Evolutionary conservation across 1,140 invertebrate genomes (phyloP).

Genomic region (Phymastichus coffea): DNA sequence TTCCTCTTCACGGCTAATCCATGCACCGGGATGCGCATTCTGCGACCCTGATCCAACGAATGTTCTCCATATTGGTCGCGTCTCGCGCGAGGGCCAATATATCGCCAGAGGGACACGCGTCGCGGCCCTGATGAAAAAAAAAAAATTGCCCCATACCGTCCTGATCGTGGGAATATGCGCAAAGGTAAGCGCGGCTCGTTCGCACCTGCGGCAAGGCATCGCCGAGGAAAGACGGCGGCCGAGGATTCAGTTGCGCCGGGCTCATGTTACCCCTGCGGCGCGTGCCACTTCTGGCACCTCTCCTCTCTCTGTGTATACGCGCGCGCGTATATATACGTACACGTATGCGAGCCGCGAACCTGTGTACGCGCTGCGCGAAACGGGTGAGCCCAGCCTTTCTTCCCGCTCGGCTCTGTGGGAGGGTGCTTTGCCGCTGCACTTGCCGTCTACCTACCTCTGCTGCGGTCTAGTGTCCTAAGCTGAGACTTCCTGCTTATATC

Average conservation of each 20-base stretch:
- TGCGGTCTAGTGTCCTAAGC: slow-evolving; percentile 35
- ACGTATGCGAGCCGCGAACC: too few species aligned
- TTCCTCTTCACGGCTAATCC: background rate
- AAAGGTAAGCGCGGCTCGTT: slow-evolving; percentile 18
- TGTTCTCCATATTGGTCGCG: slow-evolving; percentile 3
- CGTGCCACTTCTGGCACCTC: slow-evolving; percentile 17
- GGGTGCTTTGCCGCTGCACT: too few species aligned
- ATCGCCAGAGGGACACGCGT: too few species aligned
- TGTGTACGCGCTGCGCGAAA: background rate
- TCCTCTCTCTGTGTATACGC: too few species aligned
- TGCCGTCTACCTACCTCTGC: slow-evolving; percentile 35
- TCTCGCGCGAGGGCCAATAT: too few species aligned
- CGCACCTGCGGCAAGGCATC: too few species aligned
- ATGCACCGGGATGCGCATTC: background rate
- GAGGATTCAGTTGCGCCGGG: background rate
- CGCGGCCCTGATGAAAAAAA: too few species aligned
- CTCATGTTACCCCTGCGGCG: slow-evolving; percentile 16
- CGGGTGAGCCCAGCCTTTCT: too few species aligned
- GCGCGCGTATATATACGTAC: background rate
- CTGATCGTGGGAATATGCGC: slow-evolving; percentile 38
- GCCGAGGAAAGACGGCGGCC: background rate
- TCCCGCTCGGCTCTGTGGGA: too few species aligned
- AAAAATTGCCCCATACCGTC: slow-evolving; percentile 33
- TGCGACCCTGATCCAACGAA: slow-evolving; percentile 12
- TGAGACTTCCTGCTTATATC: slow-evolving; percentile 37